Evolutionary conservation across 1,140 invertebrate species (phyloP), one percentile per base, ranked within the genome.

Genomic region (Zaprionus camerounensis): DNA sequence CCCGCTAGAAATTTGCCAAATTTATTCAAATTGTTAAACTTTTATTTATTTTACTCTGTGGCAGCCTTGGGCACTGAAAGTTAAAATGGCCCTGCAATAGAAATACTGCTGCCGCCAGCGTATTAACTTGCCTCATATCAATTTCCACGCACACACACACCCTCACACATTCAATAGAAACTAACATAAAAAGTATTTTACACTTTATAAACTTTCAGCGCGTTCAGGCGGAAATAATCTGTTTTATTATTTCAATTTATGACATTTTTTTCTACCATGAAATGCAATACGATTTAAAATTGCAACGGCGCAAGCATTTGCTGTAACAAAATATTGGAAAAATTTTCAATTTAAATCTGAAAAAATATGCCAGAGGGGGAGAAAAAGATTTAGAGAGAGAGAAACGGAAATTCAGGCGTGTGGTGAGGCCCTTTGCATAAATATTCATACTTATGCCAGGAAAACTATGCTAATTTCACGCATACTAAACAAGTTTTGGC

Each of bases 381-480:
- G 28, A 9, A 9, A 31, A 11, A 31, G 28, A 11, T 31, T 31
- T 9, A 9, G 28, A 17, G 41, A 46, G 41, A 17, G 41, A 17
- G 41, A 20, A n/a, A 3, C 2, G 15, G n/a, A 41, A 64, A 53
- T 38, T 49, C 38, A 26, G 24, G 24, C 24, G 4, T 26, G 24
- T 4, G 26, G 26, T 46, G 9, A n/a, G 28, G n/a, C n/a, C 3
- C 36, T 31, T 9, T 2, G 17, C 53, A 57, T 66, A 66, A 66
- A 66, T 66, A 66, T 66, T 66, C 64, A 44, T 44, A 28, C 22
- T 44, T 31, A 13, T 28, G 28, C 24, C 3, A 57, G 64, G 15
- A 56, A 44, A 31, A 57, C 53, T 66, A 66, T 66, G 64, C 64
- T 66, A 66, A 57, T 57, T 66, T 34, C 17, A 38, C 38, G 64